Base-by-base conservation (phyloP, 1,140 invertebrate species). In the Drosophila kohkoa region DNA sequence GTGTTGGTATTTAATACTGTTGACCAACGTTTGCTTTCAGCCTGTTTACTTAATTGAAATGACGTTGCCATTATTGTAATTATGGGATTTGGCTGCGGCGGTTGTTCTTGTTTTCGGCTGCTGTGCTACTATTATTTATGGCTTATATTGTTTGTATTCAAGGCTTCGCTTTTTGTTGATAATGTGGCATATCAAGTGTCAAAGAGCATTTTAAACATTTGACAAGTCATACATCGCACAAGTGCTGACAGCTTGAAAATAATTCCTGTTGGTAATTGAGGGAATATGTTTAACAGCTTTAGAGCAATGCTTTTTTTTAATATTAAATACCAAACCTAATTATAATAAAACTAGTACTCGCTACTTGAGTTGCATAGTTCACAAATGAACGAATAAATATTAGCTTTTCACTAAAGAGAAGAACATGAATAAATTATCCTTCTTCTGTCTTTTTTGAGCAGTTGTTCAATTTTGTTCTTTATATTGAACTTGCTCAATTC, bases 1-100 rank as follows among this genome's bases (percentile, higher is more conserved):
- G 13, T 51, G 55, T 4, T 16, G 48, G 43, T 54, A 25, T 60
- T 60, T 60, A 54, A 63, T 55, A 45, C 49, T 38, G 49, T 63
- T 52, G 35, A 16, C 51, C 25, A 66, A 59, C 16, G 28, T 45
- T 69, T 60, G 13, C 41, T 15, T 28, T 28, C 43, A 48, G 48
- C 8, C 15, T 63, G 38, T 71, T 64, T 55, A 16, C 52, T 16
- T 49, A 38, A 38, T 64, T 54, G 30, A 45, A 71, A 64, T 32
- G 51, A 54, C 30, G 63, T 41, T 48, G n/a, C 32, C 28, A 49
- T 41, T 57, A 48, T n/a, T 65, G 60, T 63, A 54, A 63, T 63
- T 70, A 63, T 63, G 15, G 30, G 30, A 63, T 63, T 63, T 63
- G n/a, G 11, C 38, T 54, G 49, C 13, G 1, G 15, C 13, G 46